Evolutionary conservation across 2,113 vertebrate genomes (phyloP), one percentile per base, ranked within the genome.

Genomic region (Camarhynchus parvulus): DNA sequence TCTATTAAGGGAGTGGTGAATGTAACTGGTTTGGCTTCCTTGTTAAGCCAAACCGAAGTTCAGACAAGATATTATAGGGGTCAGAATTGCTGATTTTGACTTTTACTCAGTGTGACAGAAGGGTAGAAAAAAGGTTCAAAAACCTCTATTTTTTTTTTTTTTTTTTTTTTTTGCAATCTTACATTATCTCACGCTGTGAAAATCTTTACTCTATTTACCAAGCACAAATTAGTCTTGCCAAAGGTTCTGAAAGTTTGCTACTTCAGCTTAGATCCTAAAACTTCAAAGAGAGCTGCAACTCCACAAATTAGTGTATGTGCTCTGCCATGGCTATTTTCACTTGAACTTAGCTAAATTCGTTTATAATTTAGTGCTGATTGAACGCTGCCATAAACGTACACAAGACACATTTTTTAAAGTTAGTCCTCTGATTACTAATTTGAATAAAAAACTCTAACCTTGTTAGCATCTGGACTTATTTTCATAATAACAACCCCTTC

Each of bases 401-500:
- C 30, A 87, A 97, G 97, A 97, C 97, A 97, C 94, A 97, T 98
- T 98, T 98, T 97, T 97, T 92, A 97, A 98, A 98, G 98, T 98
- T 98, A 98, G 97, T 96, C 97, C 97, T 98, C 98, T 98, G 98
- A 98, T 99, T 98, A 98, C 97, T 98, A 97, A 98, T 98, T 98
- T 98, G 98, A 98, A 99, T 98, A 98, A 98, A 98, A 99, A 98
- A 98, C 98, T 98, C 98, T 99, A 99, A 99, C 99, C 99, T 99
- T 99, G 99, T 99, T 99, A 99, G 98, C 98, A 99, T 99, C 98
- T 98, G 97, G 97, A 98, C 99, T 99, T 98, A 99, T 99, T 99
- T 99, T 98, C 99, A 99, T 99, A 99, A 99, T 99, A 99, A 99
- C 98, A 98, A 99, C 98, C 98, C 98, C 98, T 98, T 99, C 98